Percentiles rank a stretch among this genome's conserved stretches.
Evolutionary conservation across 53 echinoderm and acorn worm genomes (phyloP).

Genomic region (Pentamera pediparva): DNA sequence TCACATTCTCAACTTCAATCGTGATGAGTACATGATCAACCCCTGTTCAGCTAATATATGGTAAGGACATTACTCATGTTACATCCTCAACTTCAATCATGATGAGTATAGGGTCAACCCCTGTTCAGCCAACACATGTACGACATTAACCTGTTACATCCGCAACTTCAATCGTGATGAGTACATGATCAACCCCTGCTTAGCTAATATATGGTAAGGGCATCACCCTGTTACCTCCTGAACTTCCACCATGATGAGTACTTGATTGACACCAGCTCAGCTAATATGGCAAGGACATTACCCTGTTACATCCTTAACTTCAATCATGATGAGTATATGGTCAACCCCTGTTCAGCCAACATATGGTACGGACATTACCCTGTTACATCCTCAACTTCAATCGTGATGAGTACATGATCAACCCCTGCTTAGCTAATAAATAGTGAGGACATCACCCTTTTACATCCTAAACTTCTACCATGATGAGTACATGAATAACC

Average conservation of each 20-base stretch:
- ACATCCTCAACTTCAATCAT: too few species aligned
- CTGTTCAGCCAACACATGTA: constrained; percentile 62
- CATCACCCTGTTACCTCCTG: too few species aligned
- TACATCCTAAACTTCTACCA: constrained; percentile 71
- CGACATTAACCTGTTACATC: constrained; percentile 69
- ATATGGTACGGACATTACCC: constrained; percentile 93
- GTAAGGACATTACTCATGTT: too few species aligned
- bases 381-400: too few species aligned
- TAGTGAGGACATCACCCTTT: constrained; percentile 74
- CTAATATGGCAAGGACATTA: constrained; percentile 74
- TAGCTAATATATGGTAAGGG: constrained; percentile 88
- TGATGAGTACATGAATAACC: constrained; percentile 92
- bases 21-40: constrained; percentile 91
- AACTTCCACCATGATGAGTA: too few species aligned
- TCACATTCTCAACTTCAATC: constrained; percentile 70
- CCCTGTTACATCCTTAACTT: constrained; percentile 65
- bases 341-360: constrained; percentile 88
- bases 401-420: constrained; percentile 81
- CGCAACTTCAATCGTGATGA: constrained; percentile 76
- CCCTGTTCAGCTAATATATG: constrained; percentile 91
- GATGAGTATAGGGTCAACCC: constrained; percentile 85
- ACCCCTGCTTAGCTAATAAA: constrained; percentile 65
- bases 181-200: constrained; percentile 93
- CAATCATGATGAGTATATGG: constrained; percentile 88
- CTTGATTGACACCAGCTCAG: constrained; percentile 63